Conservation (phyloP, 2,113 vertebrate genomes). For the Bubalus kerabau region DNA sequence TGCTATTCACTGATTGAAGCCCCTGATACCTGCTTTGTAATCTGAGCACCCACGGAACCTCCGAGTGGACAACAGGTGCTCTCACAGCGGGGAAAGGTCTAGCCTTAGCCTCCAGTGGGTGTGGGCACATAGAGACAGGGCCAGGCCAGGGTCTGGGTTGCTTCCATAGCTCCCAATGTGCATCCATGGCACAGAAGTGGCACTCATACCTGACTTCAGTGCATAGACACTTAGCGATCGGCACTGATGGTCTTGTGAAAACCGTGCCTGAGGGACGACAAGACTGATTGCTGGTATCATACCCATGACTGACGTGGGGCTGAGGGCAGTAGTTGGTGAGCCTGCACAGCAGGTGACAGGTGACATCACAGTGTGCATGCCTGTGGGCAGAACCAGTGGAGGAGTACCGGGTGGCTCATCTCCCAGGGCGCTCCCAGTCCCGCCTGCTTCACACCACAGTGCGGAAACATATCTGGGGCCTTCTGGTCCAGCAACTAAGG, state of each 20-base stretch:
- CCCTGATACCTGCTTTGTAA: not conserved
- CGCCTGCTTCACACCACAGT: not conserved
- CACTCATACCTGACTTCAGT: not conserved
- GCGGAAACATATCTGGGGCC: not conserved
- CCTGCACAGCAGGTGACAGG: not conserved
- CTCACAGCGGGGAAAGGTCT: not conserved
- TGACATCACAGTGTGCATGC: not conserved
- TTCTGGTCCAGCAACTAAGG: not conserved
- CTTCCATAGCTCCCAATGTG: not conserved
- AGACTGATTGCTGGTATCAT: not conserved
- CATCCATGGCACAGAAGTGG: not conserved
- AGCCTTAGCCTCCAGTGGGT: not conserved
- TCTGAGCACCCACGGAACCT: not conserved
- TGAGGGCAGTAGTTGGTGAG: not conserved
- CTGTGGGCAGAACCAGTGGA: not conserved
- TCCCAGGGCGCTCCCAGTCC: not conserved
- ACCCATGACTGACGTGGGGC: not conserved
- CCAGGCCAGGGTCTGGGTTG: not conserved
- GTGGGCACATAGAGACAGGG: not conserved
- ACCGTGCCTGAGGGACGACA: rapidly evolving
- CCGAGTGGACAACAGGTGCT: not conserved
- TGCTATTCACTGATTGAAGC: not conserved
- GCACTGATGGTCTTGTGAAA: not conserved
- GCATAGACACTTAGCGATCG: not conserved
- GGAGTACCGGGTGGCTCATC: rapidly evolving